Evolutionary conservation across 2,797 vertebrate species (phyloP).

Genomic region (Tokudaia muenninki): DNA sequence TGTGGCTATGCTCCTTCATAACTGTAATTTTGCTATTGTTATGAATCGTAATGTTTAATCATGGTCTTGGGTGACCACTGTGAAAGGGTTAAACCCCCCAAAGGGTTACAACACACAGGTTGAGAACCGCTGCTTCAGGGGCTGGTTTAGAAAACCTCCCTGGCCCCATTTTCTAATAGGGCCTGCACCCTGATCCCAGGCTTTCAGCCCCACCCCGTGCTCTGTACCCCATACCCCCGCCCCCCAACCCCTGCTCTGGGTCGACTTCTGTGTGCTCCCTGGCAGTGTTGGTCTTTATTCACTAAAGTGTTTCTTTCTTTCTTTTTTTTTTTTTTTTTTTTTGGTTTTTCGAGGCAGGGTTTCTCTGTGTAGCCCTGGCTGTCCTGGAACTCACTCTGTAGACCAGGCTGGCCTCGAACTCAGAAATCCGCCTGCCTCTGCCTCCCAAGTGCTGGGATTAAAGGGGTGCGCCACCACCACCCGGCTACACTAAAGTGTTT

Average conservation of each 20-base stretch:
- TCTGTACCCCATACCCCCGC: background rate
- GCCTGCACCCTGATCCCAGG: background rate
- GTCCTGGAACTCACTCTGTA: too few species aligned
- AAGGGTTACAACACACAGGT: background rate
- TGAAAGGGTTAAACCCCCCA: background rate
- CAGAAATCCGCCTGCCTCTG: too few species aligned
- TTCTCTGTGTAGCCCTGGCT: too few species aligned
- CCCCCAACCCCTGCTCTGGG: fast-evolving
- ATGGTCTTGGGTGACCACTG: background rate
- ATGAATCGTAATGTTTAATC: background rate
- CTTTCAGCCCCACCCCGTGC: too few species aligned
- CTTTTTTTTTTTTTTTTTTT: too few species aligned
- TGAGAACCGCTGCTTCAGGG: background rate
- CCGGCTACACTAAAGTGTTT: background rate
- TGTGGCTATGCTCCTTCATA: too few species aligned
- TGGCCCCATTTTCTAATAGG: background rate
- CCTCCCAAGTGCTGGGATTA: too few species aligned
- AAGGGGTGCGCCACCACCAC: too few species aligned
- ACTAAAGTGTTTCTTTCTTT: background rate
- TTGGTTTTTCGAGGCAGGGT: too few species aligned
- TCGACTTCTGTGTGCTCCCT: background rate
- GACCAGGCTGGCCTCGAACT: too few species aligned
- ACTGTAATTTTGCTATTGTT: background rate
- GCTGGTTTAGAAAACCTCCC: background rate
- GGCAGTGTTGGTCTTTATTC: background rate